Evolutionary conservation across 2,888 invertebrate species (phyloP).

Genomic region (Dicycla oo): DNA sequence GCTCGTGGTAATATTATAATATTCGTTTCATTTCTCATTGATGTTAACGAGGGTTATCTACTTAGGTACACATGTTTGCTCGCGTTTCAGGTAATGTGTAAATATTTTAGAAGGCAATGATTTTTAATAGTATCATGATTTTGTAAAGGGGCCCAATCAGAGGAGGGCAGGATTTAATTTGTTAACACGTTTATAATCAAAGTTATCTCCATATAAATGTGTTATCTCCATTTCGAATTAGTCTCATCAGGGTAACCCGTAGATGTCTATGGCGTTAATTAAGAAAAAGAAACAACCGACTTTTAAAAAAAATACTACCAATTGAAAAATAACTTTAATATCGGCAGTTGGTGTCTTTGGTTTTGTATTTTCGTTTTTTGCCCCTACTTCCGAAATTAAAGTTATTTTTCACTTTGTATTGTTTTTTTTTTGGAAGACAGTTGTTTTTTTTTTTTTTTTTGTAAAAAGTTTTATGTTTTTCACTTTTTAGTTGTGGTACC

Average conservation of each 20-base stretch:
- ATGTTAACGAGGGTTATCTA: constrained; percentile 24
- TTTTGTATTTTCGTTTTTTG: too few relatives aligned
- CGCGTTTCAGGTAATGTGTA: constrained; percentile 19
- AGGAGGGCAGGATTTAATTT: not conserved
- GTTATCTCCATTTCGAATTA: not conserved
- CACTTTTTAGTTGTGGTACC: too few relatives aligned
- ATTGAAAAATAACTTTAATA: too few relatives aligned
- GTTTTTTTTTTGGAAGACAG: too few relatives aligned
- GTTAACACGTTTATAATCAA: not conserved
- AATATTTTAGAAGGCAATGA: constrained; percentile 34
- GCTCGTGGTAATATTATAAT: constrained; percentile 26
- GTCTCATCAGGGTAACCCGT: not conserved
- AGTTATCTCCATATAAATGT: not conserved
- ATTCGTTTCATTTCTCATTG: constrained; percentile 38
- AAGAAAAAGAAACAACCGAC: too few relatives aligned
- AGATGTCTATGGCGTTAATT: not conserved
- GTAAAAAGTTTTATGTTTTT: too few relatives aligned
- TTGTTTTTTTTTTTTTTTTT: too few relatives aligned
- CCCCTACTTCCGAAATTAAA: too few relatives aligned
- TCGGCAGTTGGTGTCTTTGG: too few relatives aligned
- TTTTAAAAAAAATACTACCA: too few relatives aligned
- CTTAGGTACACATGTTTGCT: constrained; percentile 26
- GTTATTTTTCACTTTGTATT: too few relatives aligned
- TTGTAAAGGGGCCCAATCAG: constrained; percentile 5
- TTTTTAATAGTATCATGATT: constrained; percentile 21